These are phyloP conservation scores for Tyria jacobaeae DNA, from an alignment of 2,888 invertebrate genomes.

Conservation along the genomic window DNA sequence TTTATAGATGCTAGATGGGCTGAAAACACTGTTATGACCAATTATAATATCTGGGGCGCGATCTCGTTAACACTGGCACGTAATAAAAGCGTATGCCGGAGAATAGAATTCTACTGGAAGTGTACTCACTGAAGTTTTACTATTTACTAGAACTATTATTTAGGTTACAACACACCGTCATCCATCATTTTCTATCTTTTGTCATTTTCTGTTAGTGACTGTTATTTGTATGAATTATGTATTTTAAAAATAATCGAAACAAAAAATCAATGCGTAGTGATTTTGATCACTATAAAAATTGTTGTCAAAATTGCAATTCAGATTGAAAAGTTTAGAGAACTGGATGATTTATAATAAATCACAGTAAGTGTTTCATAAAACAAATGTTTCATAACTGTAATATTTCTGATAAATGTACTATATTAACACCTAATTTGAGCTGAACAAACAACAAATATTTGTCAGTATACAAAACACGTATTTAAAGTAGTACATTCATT, in stretches of 20 bases:
- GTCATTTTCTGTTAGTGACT: neutral
- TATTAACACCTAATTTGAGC: neutral
- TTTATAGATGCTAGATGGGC: conserved; percentile 46
- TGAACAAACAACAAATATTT: neutral
- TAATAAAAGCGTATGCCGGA: conserved; percentile 64
- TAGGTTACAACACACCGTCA: neutral
- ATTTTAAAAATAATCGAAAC: too few relatives aligned
- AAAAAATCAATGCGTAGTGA: too few relatives aligned
- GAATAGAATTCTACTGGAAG: conserved; percentile 14
- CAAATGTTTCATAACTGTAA: too few relatives aligned
- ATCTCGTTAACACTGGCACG: conserved; percentile 67
- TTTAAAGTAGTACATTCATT: neutral
- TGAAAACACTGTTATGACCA: conserved; percentile 62
- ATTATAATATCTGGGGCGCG: conserved; percentile 64
- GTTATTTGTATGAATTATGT: too few relatives aligned
- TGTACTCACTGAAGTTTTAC: neutral
- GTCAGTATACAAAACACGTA: neutral
- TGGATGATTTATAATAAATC: too few relatives aligned
- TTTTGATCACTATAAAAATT: too few relatives aligned
- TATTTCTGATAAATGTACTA: neutral
- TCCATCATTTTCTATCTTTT: neutral
- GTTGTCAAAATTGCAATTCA: too few relatives aligned
- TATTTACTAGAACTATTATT: neutral
- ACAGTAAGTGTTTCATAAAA: too few relatives aligned
- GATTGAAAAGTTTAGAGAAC: too few relatives aligned